phyloP scores from a whole-genome alignment of 2,113 vertebrate species.

The Clarias magur region DNA sequence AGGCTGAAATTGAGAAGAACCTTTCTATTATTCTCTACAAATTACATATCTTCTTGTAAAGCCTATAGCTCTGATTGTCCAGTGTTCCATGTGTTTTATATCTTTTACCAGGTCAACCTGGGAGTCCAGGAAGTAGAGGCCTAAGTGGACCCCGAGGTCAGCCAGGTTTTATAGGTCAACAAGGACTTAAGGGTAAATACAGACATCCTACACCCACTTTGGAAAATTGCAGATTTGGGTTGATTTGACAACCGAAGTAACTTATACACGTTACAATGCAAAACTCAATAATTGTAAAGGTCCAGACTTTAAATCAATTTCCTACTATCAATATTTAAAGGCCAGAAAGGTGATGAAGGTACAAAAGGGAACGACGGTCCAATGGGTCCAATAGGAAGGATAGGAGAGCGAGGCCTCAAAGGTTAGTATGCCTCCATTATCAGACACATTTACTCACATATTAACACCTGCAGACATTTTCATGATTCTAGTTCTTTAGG shows the following conservation, averaged over 20 bases:
- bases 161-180: slow-evolving; percentile 62
- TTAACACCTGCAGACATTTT: not conserved
- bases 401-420: slow-evolving; percentile 67
- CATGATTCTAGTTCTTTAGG: slow-evolving; percentile 60
- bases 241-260: not conserved
- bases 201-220: not conserved
- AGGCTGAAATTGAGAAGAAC: not conserved
- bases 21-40: not conserved
- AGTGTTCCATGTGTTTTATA: not conserved
- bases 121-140: slow-evolving; percentile 67
- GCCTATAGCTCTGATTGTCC: not conserved
- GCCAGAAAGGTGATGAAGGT: slow-evolving; percentile 70
- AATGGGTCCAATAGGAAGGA: slow-evolving; percentile 58
- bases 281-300: not conserved
- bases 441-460: not conserved
- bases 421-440: slow-evolving; percentile 58
- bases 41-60: not conserved
- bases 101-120: slow-evolving; percentile 60
- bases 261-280: not conserved
- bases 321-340: slow-evolving; percentile 50
- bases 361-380: slow-evolving; percentile 57
- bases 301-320: not conserved
- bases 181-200: slow-evolving; percentile 68
- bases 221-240: not conserved
- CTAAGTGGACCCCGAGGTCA: slow-evolving; percentile 61